These are phyloP conservation scores for Apis florea DNA, from an alignment of 1,140 invertebrate species.

Conservation along the genomic window DNA sequence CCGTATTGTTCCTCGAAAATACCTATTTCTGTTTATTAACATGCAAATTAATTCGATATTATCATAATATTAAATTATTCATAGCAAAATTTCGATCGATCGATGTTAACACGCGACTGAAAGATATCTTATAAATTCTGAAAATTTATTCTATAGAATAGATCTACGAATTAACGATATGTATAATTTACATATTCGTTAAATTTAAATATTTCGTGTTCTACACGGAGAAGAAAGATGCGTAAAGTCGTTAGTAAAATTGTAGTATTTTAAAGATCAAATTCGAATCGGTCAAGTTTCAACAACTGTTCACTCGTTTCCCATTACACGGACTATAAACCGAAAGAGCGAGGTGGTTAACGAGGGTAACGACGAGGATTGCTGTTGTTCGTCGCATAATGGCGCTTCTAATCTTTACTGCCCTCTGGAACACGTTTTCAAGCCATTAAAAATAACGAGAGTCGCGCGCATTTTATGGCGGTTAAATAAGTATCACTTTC, in stretches of 20 bases:
- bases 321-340: background rate
- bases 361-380: background rate
- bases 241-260: background rate
- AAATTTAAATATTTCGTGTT: background rate
- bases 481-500: background rate
- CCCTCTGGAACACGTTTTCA: background rate
- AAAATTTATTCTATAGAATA: no score
- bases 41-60: no score
- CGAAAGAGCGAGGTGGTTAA: background rate
- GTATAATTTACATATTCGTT: no score
- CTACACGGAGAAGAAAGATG: background rate
- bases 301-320: background rate
- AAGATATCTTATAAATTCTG: no score
- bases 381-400: constrained; percentile 6
- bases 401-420: constrained; percentile 24
- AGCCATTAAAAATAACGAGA: background rate
- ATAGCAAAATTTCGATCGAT: no score
- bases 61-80: no score
- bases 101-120: no score
- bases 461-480: constrained; percentile 10
- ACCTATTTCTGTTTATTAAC: no score
- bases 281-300: background rate
- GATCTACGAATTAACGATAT: no score
- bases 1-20: background rate
- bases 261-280: background rate